These are phyloP conservation scores for Ceratosolen fusciceps DNA, from an alignment of 1,140 invertebrate species.

Conservation along the genomic window DNA sequence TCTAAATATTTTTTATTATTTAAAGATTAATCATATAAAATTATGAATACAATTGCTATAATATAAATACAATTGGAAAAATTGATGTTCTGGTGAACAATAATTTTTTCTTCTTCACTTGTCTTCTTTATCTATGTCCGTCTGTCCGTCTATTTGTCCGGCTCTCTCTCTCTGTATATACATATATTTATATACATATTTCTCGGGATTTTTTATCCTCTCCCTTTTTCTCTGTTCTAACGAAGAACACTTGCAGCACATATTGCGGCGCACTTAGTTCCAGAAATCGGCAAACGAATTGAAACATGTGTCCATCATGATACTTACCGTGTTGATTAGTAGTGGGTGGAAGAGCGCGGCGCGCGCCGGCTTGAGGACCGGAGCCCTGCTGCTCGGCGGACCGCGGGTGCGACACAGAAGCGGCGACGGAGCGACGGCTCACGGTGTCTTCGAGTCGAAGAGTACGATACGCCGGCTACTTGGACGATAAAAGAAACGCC, in stretches of 20 bases:
- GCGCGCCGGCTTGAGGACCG: conserved; percentile 17
- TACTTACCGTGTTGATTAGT: conserved; percentile 1
- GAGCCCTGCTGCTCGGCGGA: conserved; percentile 9
- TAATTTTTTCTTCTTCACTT: no score
- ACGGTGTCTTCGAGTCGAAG: neutral
- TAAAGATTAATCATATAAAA: no score
- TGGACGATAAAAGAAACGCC: conserved; percentile 33
- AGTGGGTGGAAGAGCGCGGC: neutral
- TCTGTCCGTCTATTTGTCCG: no score
- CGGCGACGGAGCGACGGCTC: neutral
- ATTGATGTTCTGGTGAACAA: no score
- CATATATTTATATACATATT: no score
- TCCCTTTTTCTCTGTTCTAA: no score
- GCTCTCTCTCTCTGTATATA: no score
- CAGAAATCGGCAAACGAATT: neutral
- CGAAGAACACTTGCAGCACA: conserved; percentile 13
- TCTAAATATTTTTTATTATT: no score
- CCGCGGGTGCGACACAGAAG: neutral
- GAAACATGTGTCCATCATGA: neutral
- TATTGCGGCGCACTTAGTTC: neutral
- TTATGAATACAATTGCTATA: no score
- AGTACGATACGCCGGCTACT: conserved; percentile 21
- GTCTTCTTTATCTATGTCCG: no score
- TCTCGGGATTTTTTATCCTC: no score
- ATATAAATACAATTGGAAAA: no score